phyloP scores from a whole-genome alignment of 2,113 vertebrate genomes.

The Andinoacara biseriatus region DNA sequence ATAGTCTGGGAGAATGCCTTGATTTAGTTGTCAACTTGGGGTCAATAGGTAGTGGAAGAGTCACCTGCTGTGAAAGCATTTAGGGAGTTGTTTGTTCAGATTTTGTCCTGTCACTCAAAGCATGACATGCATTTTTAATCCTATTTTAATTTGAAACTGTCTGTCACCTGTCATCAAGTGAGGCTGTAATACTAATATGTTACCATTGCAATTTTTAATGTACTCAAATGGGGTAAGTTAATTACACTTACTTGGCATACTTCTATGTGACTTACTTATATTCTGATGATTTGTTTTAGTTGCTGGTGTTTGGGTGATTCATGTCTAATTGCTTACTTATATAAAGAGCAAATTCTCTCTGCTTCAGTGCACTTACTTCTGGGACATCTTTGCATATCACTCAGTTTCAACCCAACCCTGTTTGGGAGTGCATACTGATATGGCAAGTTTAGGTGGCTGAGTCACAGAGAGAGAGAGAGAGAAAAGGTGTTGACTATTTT shows the following conservation, averaged over 20 bases:
- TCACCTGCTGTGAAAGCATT: constrained; percentile 1
- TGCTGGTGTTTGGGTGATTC: neutral
- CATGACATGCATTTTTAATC: constrained; percentile 25
- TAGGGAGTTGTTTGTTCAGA: constrained; percentile 14
- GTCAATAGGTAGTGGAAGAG: constrained; percentile 32
- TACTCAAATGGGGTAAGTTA: neutral
- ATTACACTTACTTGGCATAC: neutral
- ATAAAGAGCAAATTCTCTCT: neutral
- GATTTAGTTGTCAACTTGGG: constrained; percentile 35
- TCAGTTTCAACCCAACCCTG: constrained; percentile 43
- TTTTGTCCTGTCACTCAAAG: constrained; percentile 24
- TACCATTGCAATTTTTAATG: neutral
- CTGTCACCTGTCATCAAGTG: constrained; percentile 28
- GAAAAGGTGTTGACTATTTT: constrained; percentile 52
- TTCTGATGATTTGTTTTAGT: neutral
- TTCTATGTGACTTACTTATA: no score
- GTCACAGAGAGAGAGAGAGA: constrained; percentile 28
- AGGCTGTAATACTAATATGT: neutral
- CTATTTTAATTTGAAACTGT: constrained; percentile 52
- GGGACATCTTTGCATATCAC: constrained; percentile 26
- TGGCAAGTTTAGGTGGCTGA: constrained; percentile 28
- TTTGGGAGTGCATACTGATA: constrained; percentile 22
- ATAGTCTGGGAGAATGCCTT: constrained; percentile 49
- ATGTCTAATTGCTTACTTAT: neutral
- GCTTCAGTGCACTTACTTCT: neutral